Conservation (phyloP, 2,888 invertebrate genomes). For the Protophormia terraenovae region DNA sequence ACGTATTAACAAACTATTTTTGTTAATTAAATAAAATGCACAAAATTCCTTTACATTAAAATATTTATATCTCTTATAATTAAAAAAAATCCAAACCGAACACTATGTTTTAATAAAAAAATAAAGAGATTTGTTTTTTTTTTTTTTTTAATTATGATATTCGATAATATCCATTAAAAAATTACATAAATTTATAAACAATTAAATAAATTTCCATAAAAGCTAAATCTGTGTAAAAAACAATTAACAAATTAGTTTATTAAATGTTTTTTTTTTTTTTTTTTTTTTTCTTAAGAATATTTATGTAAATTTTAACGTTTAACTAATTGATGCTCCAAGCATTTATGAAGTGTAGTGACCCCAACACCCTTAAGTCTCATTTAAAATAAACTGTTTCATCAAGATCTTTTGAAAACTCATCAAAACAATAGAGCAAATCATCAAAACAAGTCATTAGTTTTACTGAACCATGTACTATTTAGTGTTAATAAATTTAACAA, state of each 20-base stretch:
- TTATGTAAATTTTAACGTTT: conserved; percentile 33
- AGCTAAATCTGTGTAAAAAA: background rate
- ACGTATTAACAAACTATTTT: too few relatives aligned
- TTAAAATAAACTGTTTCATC: background rate
- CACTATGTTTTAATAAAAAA: too few relatives aligned
- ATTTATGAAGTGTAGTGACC: background rate
- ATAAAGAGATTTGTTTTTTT: too few relatives aligned
- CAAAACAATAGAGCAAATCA: conserved; percentile 8
- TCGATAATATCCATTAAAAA: conserved; percentile 1
- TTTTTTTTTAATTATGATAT: too few relatives aligned
- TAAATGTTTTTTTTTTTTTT: background rate
- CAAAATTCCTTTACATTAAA: too few relatives aligned
- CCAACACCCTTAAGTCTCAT: background rate
- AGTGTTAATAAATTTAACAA: conserved; percentile 67
- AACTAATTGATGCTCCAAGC: background rate
- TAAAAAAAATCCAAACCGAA: too few relatives aligned
- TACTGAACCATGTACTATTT: background rate
- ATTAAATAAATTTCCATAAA: too few relatives aligned
- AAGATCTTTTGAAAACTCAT: background rate
- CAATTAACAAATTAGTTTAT: conserved; percentile 35
- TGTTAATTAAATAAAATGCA: too few relatives aligned
- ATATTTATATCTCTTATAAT: background rate
- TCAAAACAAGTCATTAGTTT: background rate
- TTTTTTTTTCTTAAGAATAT: background rate
- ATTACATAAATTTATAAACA: conserved; percentile 6